Base-by-base conservation (phyloP, 2,888 invertebrate species). In the Lumbricus terrestris region DNA sequence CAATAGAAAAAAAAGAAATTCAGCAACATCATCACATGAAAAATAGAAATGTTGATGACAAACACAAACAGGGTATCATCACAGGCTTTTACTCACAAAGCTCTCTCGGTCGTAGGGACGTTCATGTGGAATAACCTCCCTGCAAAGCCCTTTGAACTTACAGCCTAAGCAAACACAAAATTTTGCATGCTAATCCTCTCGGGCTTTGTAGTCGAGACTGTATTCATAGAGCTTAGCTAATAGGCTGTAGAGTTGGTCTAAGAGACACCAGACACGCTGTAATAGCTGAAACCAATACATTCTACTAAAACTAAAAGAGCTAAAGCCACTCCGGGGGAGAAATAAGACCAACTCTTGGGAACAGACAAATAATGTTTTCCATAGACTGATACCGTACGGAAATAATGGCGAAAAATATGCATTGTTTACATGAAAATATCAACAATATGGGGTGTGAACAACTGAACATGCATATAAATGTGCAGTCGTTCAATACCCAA, bases 1-100 rank as follows among this genome's bases (percentile, higher is more conserved):
- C 96, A 94, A 90, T n/a, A 54, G 33, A 33, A 88, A 54, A n/a
- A 88, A 69, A 69, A 69, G 2, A n/a, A 29, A 11, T 69, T 47
- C 47, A 47, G 47, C 6, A 69, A 69, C n/a, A 69, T 69, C 29
- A 54, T 54, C 29, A 29, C 54, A 54, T 54, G 23, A 54, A 29
- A 54, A 54, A 29, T 6, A 54, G 29, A 54, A 69, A 69, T 11
- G n/a, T n/a, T 69, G 69, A 3, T n/a, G 69, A n/a, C 69, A n/a
- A 69, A n/a, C 69, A 69, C 8, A 69, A 54, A 11, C 54, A 54
- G 5, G 23, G 54, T 13, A 54, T 54, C 5, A 54, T 54, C 11
- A 47, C n/a, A n/a, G n/a, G n/a, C n/a, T n/a, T n/a, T n/a, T n/a
- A n/a, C n/a, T n/a, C n/a, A n/a, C n/a, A n/a, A n/a, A n/a, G n/a